A percentile compares a stretch with the other conserved stretches of the same genome.
Conservation (phyloP, 2,113 vertebrate species). For the Chinchilla lanigera region DNA sequence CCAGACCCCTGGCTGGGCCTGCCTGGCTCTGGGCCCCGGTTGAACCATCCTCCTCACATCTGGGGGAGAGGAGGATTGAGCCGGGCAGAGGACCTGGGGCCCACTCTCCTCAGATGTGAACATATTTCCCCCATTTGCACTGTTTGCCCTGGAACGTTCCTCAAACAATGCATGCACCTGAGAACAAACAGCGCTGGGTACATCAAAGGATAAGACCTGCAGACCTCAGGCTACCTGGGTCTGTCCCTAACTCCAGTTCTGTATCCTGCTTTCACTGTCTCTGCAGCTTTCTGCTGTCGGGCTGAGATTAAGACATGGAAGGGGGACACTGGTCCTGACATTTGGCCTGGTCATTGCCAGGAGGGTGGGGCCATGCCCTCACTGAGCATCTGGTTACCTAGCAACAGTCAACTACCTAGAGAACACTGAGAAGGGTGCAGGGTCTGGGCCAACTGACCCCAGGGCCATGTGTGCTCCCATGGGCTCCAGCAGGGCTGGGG, state of each 20-base stretch:
- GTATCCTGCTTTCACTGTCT: neutral
- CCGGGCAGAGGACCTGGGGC: neutral
- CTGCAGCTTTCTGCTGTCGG: neutral
- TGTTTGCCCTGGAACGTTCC: neutral
- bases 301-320: neutral
- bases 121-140: too few relatives aligned
- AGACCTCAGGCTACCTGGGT: neutral
- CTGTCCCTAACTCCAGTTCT: neutral
- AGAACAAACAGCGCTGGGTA: too few relatives aligned
- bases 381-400: neutral
- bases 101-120: accelerated
- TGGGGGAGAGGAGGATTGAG: neutral
- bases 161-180: neutral
- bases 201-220: neutral
- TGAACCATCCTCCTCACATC: neutral
- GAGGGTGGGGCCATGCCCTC: neutral
- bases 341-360: neutral
- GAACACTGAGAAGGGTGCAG: neutral
- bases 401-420: neutral
- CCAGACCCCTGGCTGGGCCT: neutral
- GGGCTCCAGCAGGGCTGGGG: neutral
- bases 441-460: neutral
- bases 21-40: neutral
- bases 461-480: accelerated
- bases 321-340: neutral